Evolutionary conservation across 2,797 vertebrate genomes (phyloP), one percentile per base, ranked within the genome.

Genomic region (Alectoris magna): DNA sequence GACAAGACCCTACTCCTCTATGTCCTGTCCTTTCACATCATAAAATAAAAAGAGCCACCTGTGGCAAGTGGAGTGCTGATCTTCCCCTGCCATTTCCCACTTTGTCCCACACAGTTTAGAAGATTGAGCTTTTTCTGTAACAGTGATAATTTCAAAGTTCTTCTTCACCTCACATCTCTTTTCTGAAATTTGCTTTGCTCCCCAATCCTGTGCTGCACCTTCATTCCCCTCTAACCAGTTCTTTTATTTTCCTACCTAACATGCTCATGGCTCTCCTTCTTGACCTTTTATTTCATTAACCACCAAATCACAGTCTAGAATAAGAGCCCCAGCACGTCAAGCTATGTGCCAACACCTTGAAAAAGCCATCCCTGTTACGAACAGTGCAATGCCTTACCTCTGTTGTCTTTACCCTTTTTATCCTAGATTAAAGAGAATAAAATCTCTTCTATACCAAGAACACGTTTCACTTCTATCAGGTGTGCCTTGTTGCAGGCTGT

Each of bases 231-330:
- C 67, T 66, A 60, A 75, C 2, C 0, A 0, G 7, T 59, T 83
- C 24, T 23, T 75, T 74, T 81, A 19, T 72, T 67, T 89, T 77
- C 31, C 60, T 23, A 11, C 19, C 8, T 87, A 63, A 36, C 72
- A 31, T 0, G 0, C 21, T 71, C 24, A 1, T 48, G 4, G 1
- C 19, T 27, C 41, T 31, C 56, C 62, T 84, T 44, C 31, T 62
- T 14, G 64, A 49, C 59, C 26, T 81, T 60, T 84, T 9, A 29
- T 90, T 73, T 76, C 44, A 64, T 3, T 38, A 56, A 68, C 14
- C 34, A 74, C 63, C 29, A 71, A 49, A 76, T 26, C 2, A 23
- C 71, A 88, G 64, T 11, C 48, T 27, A 53, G 56, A 83, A 43
- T 2, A 66, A 24, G 11, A 90, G 22, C 56, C 58, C 22, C 43